Evolutionary conservation across 2,113 vertebrate genomes (phyloP).

Genomic region (Rhinogobius similis): DNA sequence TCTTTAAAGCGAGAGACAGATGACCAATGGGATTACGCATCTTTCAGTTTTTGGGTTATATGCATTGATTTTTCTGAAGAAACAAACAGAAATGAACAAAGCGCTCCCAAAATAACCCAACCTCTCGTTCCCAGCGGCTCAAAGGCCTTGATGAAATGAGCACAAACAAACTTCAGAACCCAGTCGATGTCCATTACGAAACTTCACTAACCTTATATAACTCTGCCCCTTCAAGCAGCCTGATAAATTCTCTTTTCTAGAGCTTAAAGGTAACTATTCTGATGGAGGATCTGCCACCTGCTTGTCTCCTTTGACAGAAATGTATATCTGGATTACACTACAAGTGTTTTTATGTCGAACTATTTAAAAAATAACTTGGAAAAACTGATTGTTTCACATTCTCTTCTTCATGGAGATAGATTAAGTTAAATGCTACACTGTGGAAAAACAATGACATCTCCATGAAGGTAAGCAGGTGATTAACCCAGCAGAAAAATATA

Average conservation of each 20-base stretch:
- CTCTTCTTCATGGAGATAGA: no score
- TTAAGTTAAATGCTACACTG: background rate
- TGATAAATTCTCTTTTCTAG: background rate
- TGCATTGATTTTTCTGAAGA: background rate
- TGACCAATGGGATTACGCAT: background rate
- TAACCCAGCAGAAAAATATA: background rate
- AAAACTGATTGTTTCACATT: no score
- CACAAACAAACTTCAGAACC: constrained; percentile 9
- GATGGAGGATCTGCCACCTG: no score
- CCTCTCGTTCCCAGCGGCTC: background rate
- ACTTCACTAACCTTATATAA: constrained; percentile 1
- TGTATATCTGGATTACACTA: no score
- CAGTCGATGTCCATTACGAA: constrained; percentile 4
- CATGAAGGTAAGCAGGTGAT: background rate
- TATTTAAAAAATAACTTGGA: no score
- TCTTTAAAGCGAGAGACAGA: constrained; percentile 2
- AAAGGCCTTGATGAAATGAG: constrained; percentile 8
- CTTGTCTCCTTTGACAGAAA: no score
- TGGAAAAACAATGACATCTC: background rate
- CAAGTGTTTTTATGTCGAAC: no score
- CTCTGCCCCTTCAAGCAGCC: background rate
- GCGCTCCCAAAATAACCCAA: constrained; percentile 3
- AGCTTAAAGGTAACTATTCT: background rate
- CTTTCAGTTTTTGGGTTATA: constrained; percentile 9
- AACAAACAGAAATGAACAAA: constrained; percentile 3